These are phyloP conservation scores for Sinohyriopsis cumingii DNA, from an alignment of 2,888 invertebrate species.

Conservation along the genomic window DNA sequence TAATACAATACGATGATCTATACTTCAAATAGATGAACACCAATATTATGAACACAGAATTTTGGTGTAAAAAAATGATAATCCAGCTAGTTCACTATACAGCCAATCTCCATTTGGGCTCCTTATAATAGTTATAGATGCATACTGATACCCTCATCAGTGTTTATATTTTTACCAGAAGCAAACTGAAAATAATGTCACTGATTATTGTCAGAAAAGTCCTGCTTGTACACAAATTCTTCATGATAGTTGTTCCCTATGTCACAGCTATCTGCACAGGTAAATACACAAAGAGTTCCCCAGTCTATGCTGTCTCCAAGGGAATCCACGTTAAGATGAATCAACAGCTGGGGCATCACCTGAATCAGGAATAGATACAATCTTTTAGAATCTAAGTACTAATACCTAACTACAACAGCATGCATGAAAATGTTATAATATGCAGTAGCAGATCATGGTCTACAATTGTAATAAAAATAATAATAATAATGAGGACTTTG, in stretches of 20 bases:
- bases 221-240: conserved; percentile 91
- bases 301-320: conserved; percentile 82
- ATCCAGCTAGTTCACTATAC: too few species aligned
- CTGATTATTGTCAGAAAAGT: conserved; percentile 68
- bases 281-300: conserved; percentile 90
- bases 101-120: too few species aligned
- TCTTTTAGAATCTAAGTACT: neutral
- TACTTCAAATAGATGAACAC: neutral
- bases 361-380: conserved; percentile 75
- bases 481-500: too few species aligned
- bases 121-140: too few species aligned
- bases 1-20: too few species aligned
- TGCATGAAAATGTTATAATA: neutral
- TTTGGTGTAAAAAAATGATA: too few species aligned
- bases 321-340: conserved; percentile 79
- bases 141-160: too few species aligned
- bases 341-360: conserved; percentile 88
- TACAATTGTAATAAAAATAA: too few species aligned
- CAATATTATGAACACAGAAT: neutral
- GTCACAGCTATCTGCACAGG: conserved; percentile 86
- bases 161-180: too few species aligned
- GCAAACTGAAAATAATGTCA: too few species aligned
- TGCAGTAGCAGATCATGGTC: too few species aligned
- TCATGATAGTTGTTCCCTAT: conserved; percentile 80
- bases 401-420: neutral